Conservation (phyloP, 2,797 vertebrate species). For the Dermochelys coriacea region DNA sequence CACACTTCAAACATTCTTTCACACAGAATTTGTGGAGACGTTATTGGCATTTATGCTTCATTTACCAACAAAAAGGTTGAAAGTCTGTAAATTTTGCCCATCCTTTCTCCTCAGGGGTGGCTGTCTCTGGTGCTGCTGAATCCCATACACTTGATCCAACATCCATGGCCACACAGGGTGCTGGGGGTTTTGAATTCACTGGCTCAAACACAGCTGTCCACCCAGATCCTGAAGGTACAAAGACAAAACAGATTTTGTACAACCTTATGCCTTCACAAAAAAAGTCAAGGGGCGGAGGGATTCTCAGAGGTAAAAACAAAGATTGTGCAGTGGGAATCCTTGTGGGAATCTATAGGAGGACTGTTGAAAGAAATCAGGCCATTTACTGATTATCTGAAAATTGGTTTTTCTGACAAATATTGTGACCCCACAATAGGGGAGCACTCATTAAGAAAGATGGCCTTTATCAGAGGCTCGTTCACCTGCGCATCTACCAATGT, state of each 20-base stretch:
- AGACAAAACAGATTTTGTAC: rapidly evolving
- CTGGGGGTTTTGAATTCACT: conserved; percentile 67
- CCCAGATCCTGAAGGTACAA: conserved; percentile 75
- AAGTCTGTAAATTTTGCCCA: conserved; percentile 96
- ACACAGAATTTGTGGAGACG: rapidly evolving
- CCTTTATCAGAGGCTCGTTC: no score
- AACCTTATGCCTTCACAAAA: rapidly evolving
- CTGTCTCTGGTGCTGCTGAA: conserved; percentile 56
- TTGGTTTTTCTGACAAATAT: not conserved
- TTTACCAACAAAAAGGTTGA: conserved; percentile 93
- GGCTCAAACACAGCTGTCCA: conserved; percentile 90
- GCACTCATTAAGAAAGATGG: rapidly evolving
- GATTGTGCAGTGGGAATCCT: rapidly evolving
- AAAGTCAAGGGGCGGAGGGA: not conserved
- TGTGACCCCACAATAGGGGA: not conserved
- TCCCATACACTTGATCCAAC: conserved; percentile 86
- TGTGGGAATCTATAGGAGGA: rapidly evolving
- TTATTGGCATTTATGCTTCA: rapidly evolving
- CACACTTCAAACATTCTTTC: rapidly evolving
- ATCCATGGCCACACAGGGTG: conserved; percentile 77
- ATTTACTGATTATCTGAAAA: rapidly evolving
- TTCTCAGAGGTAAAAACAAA: not conserved
- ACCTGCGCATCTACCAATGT: no score
- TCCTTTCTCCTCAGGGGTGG: conserved; percentile 82
- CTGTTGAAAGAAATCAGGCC: not conserved